Base-by-base conservation (phyloP, 1,140 invertebrate species). In the Drosophila equinoxialis region DNA sequence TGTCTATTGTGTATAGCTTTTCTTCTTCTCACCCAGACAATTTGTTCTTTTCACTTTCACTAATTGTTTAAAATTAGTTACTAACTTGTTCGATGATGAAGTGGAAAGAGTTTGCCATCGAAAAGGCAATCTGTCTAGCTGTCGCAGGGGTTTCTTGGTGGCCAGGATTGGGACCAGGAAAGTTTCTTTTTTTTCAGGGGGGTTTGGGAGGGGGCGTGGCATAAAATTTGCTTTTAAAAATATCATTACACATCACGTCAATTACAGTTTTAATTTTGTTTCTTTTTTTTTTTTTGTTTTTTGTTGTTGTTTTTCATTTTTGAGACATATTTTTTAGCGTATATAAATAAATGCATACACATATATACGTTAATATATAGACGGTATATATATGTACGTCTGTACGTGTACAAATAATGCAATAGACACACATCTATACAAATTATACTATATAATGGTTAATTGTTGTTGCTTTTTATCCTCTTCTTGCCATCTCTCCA, bases 211-310 rank as follows among this genome's bases (percentile, higher is more conserved):
- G 61, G 64, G 79, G 64, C 71, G 77, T 82, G 73, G 81, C 84
- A 89, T 89, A 89, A 89, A 89, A 90, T 89, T 89, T 89, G 84
- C 80, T 87, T 89, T 89, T 90, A 89, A 89, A 89, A 89, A 89
- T 89, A 89, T 85, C 81, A 85, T 89, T 89, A 89, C 84, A 89
- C 85, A 89, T 89, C 84, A 89, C 84, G 84, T 84, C 84, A 89
- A 89, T 89, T 89, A 89, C 84, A 86, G 73, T 89, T 86, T 80
- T 68, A 72, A 83, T 83, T 63, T 77, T 81, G 26, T 39, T 60
- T 60, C 39, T 54, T 37, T 73, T 71, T 80, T 74, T 60, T 80
- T 77, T 51, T 70, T 75, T 77, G 65, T 69, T 69, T 58, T 11
- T 39, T 37, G 17, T 17, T 17, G 17, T 17, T 17, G 41, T 68